phyloP scores from a whole-genome alignment of 2,113 vertebrate species.

The Thunnus thynnus region DNA sequence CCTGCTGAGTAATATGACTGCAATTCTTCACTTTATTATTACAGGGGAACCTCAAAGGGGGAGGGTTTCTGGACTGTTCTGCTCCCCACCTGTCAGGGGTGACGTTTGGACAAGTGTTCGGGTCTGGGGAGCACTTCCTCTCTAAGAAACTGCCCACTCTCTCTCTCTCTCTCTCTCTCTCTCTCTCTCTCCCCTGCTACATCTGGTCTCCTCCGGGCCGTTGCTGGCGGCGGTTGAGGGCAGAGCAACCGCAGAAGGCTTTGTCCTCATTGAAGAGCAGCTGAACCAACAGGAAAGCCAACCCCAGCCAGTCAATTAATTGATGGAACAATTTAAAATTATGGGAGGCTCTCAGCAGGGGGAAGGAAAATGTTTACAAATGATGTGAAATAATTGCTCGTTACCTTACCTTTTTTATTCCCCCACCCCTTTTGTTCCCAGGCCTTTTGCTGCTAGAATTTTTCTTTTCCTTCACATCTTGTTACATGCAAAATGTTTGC shows the following conservation, averaged over 20 bases:
- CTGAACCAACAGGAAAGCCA: conserved; percentile 83
- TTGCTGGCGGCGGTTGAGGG: conserved; percentile 60
- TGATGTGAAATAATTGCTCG: conserved; percentile 59
- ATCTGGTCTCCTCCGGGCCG: conserved; percentile 66
- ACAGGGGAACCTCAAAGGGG: conserved; percentile 43
- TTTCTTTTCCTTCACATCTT: conserved; percentile 63
- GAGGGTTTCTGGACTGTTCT: conserved; percentile 30
- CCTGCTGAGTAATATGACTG: conserved; percentile 44
- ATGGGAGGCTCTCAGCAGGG: conserved; percentile 63
- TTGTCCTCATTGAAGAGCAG: conserved; percentile 74
- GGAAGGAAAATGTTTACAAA: conserved; percentile 77
- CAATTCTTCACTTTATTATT: conserved; percentile 49
- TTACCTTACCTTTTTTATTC: conserved; percentile 26
- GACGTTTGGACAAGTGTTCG: conserved; percentile 73
- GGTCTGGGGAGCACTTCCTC: conserved; percentile 69
- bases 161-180: neutral
- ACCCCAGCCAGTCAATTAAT: conserved; percentile 73
- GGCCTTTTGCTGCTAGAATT: neutral
- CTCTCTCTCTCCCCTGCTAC: conserved; percentile 42
- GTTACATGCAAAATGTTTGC: conserved; percentile 63
- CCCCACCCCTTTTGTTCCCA: neutral
- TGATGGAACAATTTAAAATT: conserved; percentile 76
- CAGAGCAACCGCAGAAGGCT: conserved; percentile 63
- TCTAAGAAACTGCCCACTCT: conserved; percentile 42
- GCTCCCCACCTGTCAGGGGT: conserved; percentile 69